A percentile compares a stretch with the other conserved stretches of the same genome.
phyloP scores from a whole-genome alignment of 2,797 vertebrate species.

The Crocodylus rhombifer region DNA sequence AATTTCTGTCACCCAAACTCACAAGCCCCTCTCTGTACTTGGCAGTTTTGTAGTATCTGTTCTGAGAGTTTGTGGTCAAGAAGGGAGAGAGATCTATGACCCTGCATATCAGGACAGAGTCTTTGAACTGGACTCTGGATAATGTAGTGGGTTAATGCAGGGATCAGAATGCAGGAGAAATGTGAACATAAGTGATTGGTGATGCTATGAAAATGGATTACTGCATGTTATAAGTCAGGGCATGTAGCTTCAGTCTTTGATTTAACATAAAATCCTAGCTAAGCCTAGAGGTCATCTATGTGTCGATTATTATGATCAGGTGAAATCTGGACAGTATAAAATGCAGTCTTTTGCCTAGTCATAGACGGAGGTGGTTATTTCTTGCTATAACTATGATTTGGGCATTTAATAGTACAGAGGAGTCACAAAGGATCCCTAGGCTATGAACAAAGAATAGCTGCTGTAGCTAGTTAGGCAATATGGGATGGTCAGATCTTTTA shows the following conservation, averaged over 20 bases:
- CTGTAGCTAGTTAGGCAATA: not conserved
- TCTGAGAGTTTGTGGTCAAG: not conserved
- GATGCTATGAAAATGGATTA: not conserved
- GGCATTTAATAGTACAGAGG: not conserved
- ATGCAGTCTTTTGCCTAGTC: not conserved
- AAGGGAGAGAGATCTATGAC: slow-evolving; percentile 20
- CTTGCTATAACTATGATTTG: not conserved
- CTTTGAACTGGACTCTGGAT: not conserved
- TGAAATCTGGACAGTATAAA: not conserved
- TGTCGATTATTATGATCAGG: not conserved
- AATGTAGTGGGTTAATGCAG: not conserved
- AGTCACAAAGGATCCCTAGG: not conserved
- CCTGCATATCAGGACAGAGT: not conserved
- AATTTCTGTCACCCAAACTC: slow-evolving; percentile 17
- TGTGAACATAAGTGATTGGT: not conserved
- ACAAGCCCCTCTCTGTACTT: slow-evolving; percentile 36
- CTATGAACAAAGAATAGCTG: not conserved
- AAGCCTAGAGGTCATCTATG: not conserved
- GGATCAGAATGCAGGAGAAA: not conserved
- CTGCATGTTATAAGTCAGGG: not conserved
- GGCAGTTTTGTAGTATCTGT: not conserved
- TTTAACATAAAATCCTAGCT: not conserved
- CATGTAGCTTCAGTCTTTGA: not conserved
- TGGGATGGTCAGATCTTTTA: slow-evolving; percentile 21
- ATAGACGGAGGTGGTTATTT: not conserved